Evolutionary conservation across 2,797 vertebrate species (phyloP).

Genomic region (Mus minutoides): DNA sequence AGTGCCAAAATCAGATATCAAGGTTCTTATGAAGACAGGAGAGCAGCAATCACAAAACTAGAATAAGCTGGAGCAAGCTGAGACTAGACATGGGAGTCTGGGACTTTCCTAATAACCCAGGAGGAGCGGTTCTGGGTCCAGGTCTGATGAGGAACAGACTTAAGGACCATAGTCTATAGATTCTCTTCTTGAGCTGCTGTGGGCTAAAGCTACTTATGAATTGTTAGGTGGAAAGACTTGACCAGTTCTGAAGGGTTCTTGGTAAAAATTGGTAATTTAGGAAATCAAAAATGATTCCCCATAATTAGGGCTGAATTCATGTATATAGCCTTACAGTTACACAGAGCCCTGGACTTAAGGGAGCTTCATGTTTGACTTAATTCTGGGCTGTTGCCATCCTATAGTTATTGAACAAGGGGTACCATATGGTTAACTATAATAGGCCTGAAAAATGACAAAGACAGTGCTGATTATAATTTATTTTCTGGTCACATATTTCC

Average conservation of each 20-base stretch:
- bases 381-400: background rate
- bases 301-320: background rate
- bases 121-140: background rate
- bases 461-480: background rate
- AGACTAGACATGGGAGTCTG: slow-evolving; percentile 10
- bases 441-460: background rate
- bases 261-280: background rate
- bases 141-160: background rate
- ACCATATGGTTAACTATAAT: background rate
- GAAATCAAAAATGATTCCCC: background rate
- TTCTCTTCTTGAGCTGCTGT: background rate
- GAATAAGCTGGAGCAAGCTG: slow-evolving; percentile 57
- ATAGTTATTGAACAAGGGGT: background rate
- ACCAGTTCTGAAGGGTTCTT: background rate
- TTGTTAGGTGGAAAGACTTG: background rate
- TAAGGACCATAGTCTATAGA: background rate
- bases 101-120: background rate
- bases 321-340: background rate
- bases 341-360: background rate
- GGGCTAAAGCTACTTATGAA: background rate
- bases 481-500: slow-evolving; percentile 15
- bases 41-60: slow-evolving; percentile 36
- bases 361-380: background rate
- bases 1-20: slow-evolving; percentile 69
- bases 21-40: slow-evolving; percentile 35